A percentile compares a stretch with the other conserved stretches of the same genome.
phyloP scores from a whole-genome alignment of 2,888 invertebrate species.

The Drosophila kanekoi region DNA sequence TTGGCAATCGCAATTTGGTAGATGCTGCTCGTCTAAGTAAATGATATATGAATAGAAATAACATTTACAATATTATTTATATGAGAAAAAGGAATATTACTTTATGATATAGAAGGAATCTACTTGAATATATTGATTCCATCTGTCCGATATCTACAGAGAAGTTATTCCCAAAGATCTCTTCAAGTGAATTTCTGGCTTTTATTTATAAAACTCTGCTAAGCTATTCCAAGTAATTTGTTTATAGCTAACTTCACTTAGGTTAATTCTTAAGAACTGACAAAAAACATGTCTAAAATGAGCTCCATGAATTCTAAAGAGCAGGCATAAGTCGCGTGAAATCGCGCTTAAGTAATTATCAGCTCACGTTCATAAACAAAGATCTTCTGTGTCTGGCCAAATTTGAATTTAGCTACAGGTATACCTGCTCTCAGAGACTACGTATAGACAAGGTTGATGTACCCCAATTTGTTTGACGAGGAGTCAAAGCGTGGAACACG shows the following conservation, averaged over 20 bases:
- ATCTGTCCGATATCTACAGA: no score
- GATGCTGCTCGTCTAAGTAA: no score
- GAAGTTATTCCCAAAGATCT: no score
- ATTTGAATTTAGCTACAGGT: background rate
- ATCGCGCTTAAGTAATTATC: constrained; percentile 11
- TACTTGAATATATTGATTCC: no score
- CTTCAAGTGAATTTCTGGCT: no score
- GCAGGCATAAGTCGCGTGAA: background rate
- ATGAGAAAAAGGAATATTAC: no score
- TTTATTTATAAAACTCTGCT: background rate
- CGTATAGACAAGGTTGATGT: constrained; percentile 41
- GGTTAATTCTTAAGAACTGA: no score
- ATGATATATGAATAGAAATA: no score
- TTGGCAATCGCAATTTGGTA: no score
- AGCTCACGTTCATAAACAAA: background rate
- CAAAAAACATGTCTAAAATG: no score
- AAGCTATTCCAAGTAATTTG: background rate
- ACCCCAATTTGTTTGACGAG: constrained; percentile 18
- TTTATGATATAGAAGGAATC: no score
- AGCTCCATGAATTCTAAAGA: background rate
- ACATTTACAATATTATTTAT: no score
- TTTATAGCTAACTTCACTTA: constrained; percentile 1
- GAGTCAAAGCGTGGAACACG: constrained; percentile 57
- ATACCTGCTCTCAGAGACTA: background rate
- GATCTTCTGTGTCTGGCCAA: background rate